Base-by-base conservation (phyloP, 2,113 vertebrate species). In the Tricholaema leucomelas region DNA sequence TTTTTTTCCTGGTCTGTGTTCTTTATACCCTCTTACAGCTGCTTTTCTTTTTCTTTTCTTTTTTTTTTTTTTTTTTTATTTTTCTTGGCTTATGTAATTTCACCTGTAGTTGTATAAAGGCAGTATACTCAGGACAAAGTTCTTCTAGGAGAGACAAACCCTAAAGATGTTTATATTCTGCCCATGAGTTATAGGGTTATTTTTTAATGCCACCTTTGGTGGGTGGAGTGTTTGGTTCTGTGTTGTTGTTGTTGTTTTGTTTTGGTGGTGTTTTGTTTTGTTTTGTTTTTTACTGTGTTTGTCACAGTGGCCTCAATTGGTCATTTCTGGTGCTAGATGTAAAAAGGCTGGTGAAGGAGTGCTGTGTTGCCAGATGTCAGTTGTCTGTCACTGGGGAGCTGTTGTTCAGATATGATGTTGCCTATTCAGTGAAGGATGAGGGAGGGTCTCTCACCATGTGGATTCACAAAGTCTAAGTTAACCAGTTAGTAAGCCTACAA, bases 391-490 rank as follows among this genome's bases (percentile, higher is more conserved):
- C 46, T 1, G 4, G 1, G 1, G 30, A 55, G 63, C 79, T 76
- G 64, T 12, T 0, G 0, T 42, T 91, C 35, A 17, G 35, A 20
- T 64, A 10, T 50, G 42, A 30, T 0, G 0, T 58, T 31, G 50
- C 36, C 36, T 31, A 7, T 20, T 59, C 36, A 60, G 30, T 46
- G 38, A 36, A 65, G 66, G 10, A 52, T 4, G 13, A 35, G 35
- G 13, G 16, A 30, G 13, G 21, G 25, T 58, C 33, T 81, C 13
- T n/a, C 2, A 8, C 8, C 3, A 3, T 4, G 11, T 30, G 31
- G 25, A 52, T 58, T 63, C 50, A 44, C 28, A 9, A 44, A 81
- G 19, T 50, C 52, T 11, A 13, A 25, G 35, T 73, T 69, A 78
- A 20, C 12, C n/a, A 25, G 24, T 69, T 58, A 24, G 55, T 77